Evolutionary conservation across 2,888 invertebrate genomes (phyloP).

Genomic region (Fissipunctia ypsillon): DNA sequence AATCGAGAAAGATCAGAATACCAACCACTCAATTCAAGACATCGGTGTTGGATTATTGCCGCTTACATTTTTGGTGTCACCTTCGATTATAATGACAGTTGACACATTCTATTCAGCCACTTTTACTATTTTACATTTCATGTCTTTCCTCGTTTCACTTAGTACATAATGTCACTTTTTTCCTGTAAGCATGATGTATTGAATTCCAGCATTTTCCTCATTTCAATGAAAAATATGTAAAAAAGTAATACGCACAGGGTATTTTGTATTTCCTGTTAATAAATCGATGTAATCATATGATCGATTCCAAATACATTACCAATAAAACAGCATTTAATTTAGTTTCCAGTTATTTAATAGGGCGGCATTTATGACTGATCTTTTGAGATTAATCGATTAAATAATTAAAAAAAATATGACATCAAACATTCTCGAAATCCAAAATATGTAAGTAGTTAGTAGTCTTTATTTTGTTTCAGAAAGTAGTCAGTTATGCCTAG

Average conservation of each 20-base stretch:
- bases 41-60: not conserved
- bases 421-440: no score
- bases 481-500: no score
- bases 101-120: not conserved
- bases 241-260: not conserved
- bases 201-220: slow-evolving; percentile 12
- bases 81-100: not conserved
- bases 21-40: not conserved
- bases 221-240: slow-evolving; percentile 16
- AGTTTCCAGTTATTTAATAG: no score
- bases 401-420: no score
- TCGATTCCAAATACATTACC: not conserved
- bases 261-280: not conserved
- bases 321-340: no score
- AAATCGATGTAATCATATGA: not conserved
- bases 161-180: not conserved
- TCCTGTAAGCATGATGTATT: not conserved
- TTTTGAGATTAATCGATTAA: no score
- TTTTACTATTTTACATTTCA: not conserved
- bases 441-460: no score
- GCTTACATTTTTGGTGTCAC: not conserved
- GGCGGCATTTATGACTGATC: no score
- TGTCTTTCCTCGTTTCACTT: slow-evolving; percentile 31
- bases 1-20: slow-evolving; percentile 3
- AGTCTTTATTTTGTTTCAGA: no score